Base-by-base conservation (phyloP, 1,140 invertebrate species). In the Metopolophium dirhodum region DNA sequence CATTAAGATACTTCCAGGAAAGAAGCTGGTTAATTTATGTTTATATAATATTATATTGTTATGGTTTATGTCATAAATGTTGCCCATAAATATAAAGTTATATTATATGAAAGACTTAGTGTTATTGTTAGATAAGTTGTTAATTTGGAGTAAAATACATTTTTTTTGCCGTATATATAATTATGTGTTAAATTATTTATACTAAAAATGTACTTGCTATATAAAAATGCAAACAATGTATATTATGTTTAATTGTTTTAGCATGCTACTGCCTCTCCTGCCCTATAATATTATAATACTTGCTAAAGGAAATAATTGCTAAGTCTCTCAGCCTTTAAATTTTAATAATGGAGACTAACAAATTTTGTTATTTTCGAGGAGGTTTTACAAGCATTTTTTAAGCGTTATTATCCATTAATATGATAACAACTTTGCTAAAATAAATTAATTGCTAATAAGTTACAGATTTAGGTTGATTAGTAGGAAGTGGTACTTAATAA, bases 81-180 rank as follows among this genome's bases (percentile, higher is more conserved):
- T 83, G 22, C 35, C 77, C 22, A 82, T 83, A 1, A 37, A 8
- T 83, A 83, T 83, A 83, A 83, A 37, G 2, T 83, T 20, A 37
- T 35, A 83, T 83, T 37, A 83, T 83, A 83, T 83, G 77, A 83
- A 83, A 83, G 14, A 68, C 61, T n/a, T 68, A 83, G 77, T 83
- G 20, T 83, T 83, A 83, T 37, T 23, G 22, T 35, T 83, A 83
- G 77, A 37, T 37, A 37, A 83, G 77, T 83, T 83, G 77, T 82
- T 82, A 82, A 83, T 68, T 68, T n/a, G 30, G 30, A 68, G 61
- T 68, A n/a, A 68, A 68, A 68, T 30, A n/a, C 18, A 68, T 68
- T 11, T 68, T 61, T 68, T 68, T n/a, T n/a, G 0, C 61, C 14
- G 7, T 68, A n/a, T 14, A 18, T 68, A 68, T 68, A n/a, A 68